These are phyloP conservation scores for Macrosiphum euphorbiae DNA, from an alignment of 2,888 invertebrate genomes.

Conservation along the genomic window DNA sequence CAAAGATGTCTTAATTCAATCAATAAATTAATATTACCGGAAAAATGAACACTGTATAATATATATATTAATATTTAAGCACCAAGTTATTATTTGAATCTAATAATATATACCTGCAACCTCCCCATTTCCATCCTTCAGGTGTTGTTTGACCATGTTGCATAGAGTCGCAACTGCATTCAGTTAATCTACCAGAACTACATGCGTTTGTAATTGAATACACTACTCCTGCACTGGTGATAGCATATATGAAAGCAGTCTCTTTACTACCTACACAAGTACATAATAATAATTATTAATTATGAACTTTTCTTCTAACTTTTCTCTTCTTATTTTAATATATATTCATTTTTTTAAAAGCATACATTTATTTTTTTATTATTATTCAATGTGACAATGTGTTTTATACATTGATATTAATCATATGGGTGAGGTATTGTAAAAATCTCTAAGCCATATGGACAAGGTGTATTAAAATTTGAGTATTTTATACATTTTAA, in stretches of 20 bases:
- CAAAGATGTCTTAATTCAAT: not conserved
- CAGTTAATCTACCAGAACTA: conserved; percentile 84
- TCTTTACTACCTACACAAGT: conserved; percentile 83
- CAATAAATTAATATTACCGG: not conserved
- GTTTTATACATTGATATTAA: not conserved
- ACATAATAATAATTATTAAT: not conserved
- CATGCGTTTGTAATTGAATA: conserved; percentile 90
- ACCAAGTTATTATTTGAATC: not conserved
- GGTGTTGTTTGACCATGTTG: conserved; percentile 71
- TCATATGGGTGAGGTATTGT: too few relatives aligned
- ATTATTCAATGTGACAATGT: not conserved
- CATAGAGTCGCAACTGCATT: conserved; percentile 84
- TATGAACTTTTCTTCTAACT: not conserved
- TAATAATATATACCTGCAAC: conserved; percentile 75
- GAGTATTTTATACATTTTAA: too few relatives aligned
- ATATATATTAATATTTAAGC: not conserved
- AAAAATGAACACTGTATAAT: not conserved
- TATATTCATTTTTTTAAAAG: not conserved
- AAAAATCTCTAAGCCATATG: too few relatives aligned
- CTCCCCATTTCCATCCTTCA: conserved; percentile 89
- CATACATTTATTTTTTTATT: not conserved
- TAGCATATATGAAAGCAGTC: conserved; percentile 89
- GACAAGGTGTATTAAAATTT: too few relatives aligned
- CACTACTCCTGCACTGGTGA: conserved; percentile 89
- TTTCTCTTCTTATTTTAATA: not conserved